A percentile compares a stretch with the other conserved stretches of the same genome.
Evolutionary conservation across 2,888 invertebrate genomes (phyloP).

Genomic region (Trissonchulus latispiculum): DNA sequence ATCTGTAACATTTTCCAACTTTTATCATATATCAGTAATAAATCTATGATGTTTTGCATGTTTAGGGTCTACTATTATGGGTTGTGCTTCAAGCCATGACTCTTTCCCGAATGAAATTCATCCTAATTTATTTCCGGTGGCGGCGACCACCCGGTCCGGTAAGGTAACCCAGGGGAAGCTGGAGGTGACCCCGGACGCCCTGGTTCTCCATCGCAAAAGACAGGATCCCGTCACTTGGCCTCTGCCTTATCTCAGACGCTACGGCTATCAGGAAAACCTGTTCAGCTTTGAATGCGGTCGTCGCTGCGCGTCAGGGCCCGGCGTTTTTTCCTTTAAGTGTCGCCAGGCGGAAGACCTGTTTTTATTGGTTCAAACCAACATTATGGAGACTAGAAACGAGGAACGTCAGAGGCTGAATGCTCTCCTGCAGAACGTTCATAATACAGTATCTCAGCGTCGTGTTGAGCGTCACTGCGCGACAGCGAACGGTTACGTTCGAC

Average conservation of each 20-base stretch:
- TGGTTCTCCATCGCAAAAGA: conserved; percentile 65
- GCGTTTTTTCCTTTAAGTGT: conserved; percentile 86
- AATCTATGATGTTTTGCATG: too few species aligned
- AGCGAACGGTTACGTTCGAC: background rate
- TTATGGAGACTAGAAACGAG: conserved; percentile 51
- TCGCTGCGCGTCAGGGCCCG: conserved; percentile 74
- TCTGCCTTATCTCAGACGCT: conserved; percentile 71
- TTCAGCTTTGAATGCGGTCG: conserved; percentile 86
- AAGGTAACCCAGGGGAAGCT: conserved; percentile 45
- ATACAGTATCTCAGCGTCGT: background rate
- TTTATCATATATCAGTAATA: too few species aligned
- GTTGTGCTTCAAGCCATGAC: conserved; percentile 1
- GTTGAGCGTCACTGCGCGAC: background rate
- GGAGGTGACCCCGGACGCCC: conserved; percentile 73
- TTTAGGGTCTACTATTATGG: too few species aligned
- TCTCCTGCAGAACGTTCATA: background rate
- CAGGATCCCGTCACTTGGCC: conserved; percentile 73
- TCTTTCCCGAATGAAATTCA: conserved; percentile 19
- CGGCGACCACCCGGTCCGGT: background rate
- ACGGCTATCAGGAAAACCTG: conserved; percentile 76
- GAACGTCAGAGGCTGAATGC: background rate
- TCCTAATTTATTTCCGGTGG: conserved; percentile 18
- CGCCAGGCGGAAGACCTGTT: conserved; percentile 74
- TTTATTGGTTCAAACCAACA: conserved; percentile 71
- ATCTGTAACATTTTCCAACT: too few species aligned